Conservation (phyloP, 1,140 invertebrate species). For the Cotesia vestalis region DNA sequence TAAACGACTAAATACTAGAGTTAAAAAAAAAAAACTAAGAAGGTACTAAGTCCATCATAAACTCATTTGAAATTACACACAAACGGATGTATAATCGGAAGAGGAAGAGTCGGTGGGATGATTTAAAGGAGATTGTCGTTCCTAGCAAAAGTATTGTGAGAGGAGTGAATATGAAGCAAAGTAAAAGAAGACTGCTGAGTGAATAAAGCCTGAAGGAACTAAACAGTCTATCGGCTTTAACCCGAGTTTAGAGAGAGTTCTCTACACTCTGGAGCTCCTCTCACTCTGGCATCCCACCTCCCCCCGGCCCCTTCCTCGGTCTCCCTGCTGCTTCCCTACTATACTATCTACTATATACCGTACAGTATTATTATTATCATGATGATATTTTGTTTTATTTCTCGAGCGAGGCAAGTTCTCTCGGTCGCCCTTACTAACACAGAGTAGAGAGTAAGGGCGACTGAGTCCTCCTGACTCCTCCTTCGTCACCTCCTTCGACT, state of each 20-base stretch:
- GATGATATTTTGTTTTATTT: conserved; percentile 14
- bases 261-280: neutral
- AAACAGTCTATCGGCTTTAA: conserved; percentile 35
- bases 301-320: neutral
- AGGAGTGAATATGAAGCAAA: neutral
- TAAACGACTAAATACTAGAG: neutral
- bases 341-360: neutral
- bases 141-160: conserved; percentile 2
- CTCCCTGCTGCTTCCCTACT: neutral
- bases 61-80: conserved; percentile 27
- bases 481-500: conserved; percentile 35
- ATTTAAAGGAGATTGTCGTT: conserved; percentile 28
- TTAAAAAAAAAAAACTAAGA: conserved; percentile 19
- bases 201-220: conserved; percentile 27
- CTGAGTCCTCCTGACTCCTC: conserved; percentile 24
- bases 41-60: conserved; percentile 23
- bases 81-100: conserved; percentile 29
- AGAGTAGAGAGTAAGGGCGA: neutral
- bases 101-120: conserved; percentile 25
- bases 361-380: neutral
- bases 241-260: conserved; percentile 14
- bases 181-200: neutral
- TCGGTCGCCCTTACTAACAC: neutral
- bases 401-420: neutral
- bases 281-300: conserved; percentile 23